These are phyloP conservation scores for Eilema caniola DNA, from an alignment of 2,888 invertebrate species.

Conservation along the genomic window DNA sequence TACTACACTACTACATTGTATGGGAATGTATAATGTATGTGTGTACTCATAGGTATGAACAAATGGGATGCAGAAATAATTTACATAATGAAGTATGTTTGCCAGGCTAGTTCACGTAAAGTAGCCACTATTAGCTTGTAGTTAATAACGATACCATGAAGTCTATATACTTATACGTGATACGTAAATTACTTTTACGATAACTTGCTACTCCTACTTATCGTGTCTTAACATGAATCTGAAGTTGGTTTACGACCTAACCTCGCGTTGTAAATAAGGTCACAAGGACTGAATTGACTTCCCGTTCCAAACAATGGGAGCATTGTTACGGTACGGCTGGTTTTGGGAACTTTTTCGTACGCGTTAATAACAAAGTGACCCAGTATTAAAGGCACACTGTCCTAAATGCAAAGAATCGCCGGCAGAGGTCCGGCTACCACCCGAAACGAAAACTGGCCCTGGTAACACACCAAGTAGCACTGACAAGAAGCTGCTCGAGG, in stretches of 20 bases:
- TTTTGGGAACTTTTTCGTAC: conserved; percentile 57
- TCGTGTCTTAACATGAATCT: conserved; percentile 11
- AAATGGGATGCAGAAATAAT: neutral
- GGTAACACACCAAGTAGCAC: too few species aligned
- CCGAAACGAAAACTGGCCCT: too few species aligned
- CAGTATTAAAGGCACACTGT: conserved; percentile 44
- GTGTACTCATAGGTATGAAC: neutral
- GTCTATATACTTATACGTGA: neutral
- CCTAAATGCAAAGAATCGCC: too few species aligned
- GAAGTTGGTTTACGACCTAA: conserved; percentile 15
- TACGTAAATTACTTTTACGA: neutral
- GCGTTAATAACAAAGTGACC: conserved; percentile 51
- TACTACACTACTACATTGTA: neutral
- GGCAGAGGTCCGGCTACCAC: too few species aligned
- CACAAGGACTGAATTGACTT: conserved; percentile 54
- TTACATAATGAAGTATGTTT: neutral
- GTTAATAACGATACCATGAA: neutral
- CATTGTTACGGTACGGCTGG: conserved; percentile 55
- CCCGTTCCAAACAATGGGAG: conserved; percentile 59
- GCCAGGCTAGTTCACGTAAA: neutral
- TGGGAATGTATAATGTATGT: neutral
- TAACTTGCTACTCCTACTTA: neutral
- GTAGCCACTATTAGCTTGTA: neutral
- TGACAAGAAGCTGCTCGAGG: too few species aligned
- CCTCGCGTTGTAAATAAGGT: conserved; percentile 47